These are phyloP conservation scores for Apocheima hispidaria DNA, from an alignment of 2,888 invertebrate genomes.

Conservation along the genomic window DNA sequence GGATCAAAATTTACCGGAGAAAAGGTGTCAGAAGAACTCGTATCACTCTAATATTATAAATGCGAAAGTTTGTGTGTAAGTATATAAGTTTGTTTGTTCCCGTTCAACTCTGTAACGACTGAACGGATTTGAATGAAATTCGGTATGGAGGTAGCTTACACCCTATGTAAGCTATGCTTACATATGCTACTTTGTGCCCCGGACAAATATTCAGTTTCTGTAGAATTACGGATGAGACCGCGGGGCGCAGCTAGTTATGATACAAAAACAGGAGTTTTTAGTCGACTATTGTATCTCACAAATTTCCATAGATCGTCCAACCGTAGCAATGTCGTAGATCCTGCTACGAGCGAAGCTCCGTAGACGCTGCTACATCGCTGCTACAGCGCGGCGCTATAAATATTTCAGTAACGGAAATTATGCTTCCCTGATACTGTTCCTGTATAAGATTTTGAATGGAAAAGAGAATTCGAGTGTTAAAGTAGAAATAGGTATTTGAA, in stretches of 20 bases:
- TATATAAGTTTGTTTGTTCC: no score
- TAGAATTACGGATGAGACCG: no score
- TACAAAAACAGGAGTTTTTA: slow-evolving; percentile 23
- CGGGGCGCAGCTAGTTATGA: slow-evolving; percentile 28
- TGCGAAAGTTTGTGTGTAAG: no score
- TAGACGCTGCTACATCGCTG: slow-evolving; percentile 54
- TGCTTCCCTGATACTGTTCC: slow-evolving; percentile 75
- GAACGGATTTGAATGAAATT: no score
- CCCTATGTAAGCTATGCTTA: no score
- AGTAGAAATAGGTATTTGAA: slow-evolving; percentile 61
- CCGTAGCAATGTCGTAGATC: slow-evolving; percentile 66
- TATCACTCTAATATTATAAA: no score
- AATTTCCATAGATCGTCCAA: slow-evolving; percentile 40
- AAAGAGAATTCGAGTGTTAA: slow-evolving; percentile 66
- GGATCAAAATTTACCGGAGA: no score
- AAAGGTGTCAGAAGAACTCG: no score
- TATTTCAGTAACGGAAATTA: slow-evolving; percentile 85
- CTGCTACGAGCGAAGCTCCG: slow-evolving; percentile 61
- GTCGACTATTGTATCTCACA: slow-evolving; percentile 24
- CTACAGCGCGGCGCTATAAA: slow-evolving; percentile 69
- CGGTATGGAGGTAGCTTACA: no score
- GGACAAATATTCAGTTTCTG: no score
- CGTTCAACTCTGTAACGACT: no score
- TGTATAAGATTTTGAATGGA: slow-evolving; percentile 67
- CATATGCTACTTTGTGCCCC: no score